Evolutionary conservation across 2,113 vertebrate species (phyloP), one percentile per base, ranked within the genome.

Genomic region (Otocyon megalotis): DNA sequence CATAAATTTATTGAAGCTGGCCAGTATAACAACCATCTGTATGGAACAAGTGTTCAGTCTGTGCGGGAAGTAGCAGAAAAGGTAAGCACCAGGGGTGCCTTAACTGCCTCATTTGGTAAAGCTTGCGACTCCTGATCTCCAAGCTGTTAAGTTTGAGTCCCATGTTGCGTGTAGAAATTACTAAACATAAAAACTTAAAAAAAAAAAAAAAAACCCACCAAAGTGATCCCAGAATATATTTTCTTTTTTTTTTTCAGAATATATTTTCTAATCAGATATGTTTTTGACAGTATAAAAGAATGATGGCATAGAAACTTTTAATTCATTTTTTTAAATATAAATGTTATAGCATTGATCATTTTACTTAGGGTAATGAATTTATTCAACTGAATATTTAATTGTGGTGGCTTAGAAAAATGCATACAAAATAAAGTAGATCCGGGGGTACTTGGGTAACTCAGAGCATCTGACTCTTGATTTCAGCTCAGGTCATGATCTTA

Each of bases 1-100:
- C 99, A 99, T 98, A 99, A 99, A 97, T 99, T 99, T 98, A 99
- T 99, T 97, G 99, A 99, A 99, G 99, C 99, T 80, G 99, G 99
- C n/a, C 99, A 99, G 98, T 99, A 99, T 99, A 99, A 99, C 98
- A 99, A 99, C 98, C 99, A 99, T 98, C 99, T 99, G 74, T 99
- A 99, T 94, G 99, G 99, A 82, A 99, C 99, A 97, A 99, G 99
- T 62, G 99, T 99, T n/a, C 99, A 99, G 74, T 99, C 99, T 37
- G 99, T 99, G 90, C 98, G 99, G 56, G 99, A 99, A 98, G 99
- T 99, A 93, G 99, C 99, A 2, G 99, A 99, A 98, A 99, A 99
- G 99, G 99, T 99, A 98, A 97, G 97, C 56, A 82, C 71, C 26
- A 48, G 0, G 13, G 72, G 24, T 30, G 28, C 43, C 74, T 77